Evolutionary conservation across 1,140 invertebrate genomes (phyloP).

Genomic region (Anoplolepis gracilipes): DNA sequence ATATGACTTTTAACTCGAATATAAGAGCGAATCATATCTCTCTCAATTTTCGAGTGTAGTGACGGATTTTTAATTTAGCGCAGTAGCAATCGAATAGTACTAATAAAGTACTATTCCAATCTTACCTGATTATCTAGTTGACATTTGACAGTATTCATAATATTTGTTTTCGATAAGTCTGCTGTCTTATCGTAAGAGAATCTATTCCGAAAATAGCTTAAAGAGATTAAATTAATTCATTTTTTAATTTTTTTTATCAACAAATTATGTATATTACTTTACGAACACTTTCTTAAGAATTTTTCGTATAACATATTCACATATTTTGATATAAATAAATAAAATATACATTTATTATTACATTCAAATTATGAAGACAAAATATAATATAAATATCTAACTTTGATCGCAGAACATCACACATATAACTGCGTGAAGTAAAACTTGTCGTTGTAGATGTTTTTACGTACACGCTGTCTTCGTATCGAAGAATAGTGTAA

Average conservation of each 20-base stretch:
- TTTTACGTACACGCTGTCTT: not conserved
- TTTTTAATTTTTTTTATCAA: not conserved
- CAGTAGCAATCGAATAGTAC: too few species aligned
- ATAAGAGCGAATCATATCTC: too few species aligned
- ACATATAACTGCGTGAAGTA: not conserved
- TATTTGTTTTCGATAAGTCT: too few species aligned
- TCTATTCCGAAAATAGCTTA: too few species aligned
- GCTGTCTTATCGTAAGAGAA: too few species aligned
- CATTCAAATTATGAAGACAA: not conserved
- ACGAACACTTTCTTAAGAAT: not conserved
- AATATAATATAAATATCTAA: not conserved
- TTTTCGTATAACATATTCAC: not conserved
- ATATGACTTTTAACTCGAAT: too few species aligned
- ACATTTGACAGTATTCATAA: too few species aligned
- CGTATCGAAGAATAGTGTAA: not conserved
- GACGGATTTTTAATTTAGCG: too few species aligned
- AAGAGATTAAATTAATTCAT: not conserved
- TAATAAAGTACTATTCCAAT: too few species aligned
- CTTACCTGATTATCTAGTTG: too few species aligned
- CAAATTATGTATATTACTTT: not conserved
- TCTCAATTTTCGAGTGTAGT: too few species aligned
- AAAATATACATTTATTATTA: not conserved
- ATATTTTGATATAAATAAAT: slow-evolving; percentile 1
- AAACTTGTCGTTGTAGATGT: slow-evolving; percentile 45
- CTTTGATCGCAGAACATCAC: not conserved